Percentiles rank a stretch among this genome's conserved stretches.
These are phyloP conservation scores for Antitype chi DNA, from an alignment of 2,888 invertebrate species.

Conservation along the genomic window DNA sequence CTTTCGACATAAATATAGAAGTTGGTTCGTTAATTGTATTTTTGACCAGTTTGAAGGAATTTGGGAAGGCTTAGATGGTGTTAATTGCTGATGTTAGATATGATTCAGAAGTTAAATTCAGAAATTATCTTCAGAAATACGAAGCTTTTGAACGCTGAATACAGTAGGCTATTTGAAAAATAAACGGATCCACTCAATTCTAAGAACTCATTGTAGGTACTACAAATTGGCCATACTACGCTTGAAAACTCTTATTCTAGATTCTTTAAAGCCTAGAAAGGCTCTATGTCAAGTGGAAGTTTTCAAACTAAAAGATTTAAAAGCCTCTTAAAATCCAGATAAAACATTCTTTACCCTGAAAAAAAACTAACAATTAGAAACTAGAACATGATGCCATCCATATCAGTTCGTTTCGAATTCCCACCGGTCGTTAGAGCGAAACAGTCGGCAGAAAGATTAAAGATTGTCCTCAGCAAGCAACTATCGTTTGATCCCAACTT, in stretches of 20 bases:
- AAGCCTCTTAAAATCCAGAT: background rate
- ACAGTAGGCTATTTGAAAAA: no score
- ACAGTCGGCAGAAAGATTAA: constrained; percentile 46
- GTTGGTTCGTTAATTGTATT: constrained; percentile 42
- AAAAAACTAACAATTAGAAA: constrained; percentile 1
- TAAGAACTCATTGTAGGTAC: background rate
- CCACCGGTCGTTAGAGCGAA: constrained; percentile 38
- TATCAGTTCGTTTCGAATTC: constrained; percentile 43
- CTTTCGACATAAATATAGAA: constrained; percentile 50
- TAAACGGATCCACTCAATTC: no score
- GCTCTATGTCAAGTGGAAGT: no score
- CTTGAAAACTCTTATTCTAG: background rate
- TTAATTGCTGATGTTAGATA: background rate
- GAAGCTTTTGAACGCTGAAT: background rate
- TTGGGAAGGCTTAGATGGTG: background rate
- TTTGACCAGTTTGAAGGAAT: background rate
- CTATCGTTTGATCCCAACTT: constrained; percentile 62
- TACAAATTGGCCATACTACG: background rate
- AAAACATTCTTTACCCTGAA: background rate
- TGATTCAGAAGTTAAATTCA: background rate
- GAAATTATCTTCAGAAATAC: background rate
- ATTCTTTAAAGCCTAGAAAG: no score
- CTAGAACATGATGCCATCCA: background rate
- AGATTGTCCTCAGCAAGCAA: constrained; percentile 46
- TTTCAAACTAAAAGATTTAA: background rate